Evolutionary conservation across 2,797 vertebrate species (phyloP).

Genomic region (Lacerta bilineata): DNA sequence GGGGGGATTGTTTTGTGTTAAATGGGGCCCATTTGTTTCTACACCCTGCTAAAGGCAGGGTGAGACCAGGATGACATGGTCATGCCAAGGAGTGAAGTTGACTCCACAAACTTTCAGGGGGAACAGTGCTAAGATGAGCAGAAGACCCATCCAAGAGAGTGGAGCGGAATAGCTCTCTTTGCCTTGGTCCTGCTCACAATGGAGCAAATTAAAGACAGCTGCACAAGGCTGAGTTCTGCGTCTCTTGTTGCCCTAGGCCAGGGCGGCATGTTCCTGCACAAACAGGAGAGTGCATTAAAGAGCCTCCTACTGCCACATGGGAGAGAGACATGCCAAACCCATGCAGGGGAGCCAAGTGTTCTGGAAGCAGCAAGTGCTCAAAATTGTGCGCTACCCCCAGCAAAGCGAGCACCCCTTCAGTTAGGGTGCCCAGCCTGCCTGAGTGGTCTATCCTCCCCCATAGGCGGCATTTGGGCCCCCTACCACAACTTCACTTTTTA

Average conservation of each 20-base stretch:
- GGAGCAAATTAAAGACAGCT: background rate
- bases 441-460: no score
- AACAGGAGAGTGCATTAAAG: background rate
- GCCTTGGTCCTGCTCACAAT: no score
- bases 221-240: no score
- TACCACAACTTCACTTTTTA: no score
- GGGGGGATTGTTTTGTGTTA: background rate
- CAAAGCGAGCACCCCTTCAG: background rate
- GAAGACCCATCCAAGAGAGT: background rate
- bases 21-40: background rate
- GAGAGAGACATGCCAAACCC: background rate
- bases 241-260: background rate
- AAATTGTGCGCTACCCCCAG: no score
- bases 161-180: background rate
- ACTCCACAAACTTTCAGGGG: background rate
- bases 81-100: background rate
- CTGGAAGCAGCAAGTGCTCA: background rate
- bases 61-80: background rate
- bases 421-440: no score
- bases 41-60: no score
- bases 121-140: background rate
- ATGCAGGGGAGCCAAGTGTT: background rate
- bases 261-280: no score
- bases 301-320: background rate
- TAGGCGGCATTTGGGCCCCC: background rate